phyloP scores from a whole-genome alignment of 2,113 vertebrate species.

The Ictidomys tridecemlineatus region DNA sequence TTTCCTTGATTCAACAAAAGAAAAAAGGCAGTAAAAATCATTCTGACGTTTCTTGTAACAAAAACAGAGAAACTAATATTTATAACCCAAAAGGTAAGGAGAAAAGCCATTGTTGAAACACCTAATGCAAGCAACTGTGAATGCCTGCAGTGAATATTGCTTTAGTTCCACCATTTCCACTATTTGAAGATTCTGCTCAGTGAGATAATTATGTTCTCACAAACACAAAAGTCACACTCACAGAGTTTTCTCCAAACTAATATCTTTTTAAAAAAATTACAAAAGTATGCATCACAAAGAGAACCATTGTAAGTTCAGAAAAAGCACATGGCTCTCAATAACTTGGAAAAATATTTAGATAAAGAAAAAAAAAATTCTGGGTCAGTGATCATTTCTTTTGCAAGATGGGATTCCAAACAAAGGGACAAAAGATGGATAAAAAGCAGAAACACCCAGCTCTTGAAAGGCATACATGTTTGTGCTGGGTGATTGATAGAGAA shows the following conservation, averaged over 20 bases:
- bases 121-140: neutral
- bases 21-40: neutral
- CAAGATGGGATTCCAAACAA: neutral
- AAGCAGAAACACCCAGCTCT: neutral
- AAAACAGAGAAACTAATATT: conserved; percentile 6
- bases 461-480: neutral
- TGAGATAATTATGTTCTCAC: neutral
- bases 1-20: neutral
- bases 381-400: conserved; percentile 46
- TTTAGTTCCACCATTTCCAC: neutral
- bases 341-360: neutral
- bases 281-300: neutral
- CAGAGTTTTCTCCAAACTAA: neutral
- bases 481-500: neutral
- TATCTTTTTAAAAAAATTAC: conserved; percentile 30
- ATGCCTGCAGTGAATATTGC: neutral
- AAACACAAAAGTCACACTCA: neutral
- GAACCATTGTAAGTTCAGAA: neutral
- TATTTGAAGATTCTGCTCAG: neutral
- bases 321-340: neutral
- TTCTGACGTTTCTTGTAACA: neutral
- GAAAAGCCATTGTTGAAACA: neutral
- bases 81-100: neutral
- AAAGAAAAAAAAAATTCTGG: neutral
- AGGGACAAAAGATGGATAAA: neutral